Evolutionary conservation across 2,797 vertebrate genomes (phyloP), one percentile per base, ranked within the genome.

Genomic region (Petrocephalus sullivani): DNA sequence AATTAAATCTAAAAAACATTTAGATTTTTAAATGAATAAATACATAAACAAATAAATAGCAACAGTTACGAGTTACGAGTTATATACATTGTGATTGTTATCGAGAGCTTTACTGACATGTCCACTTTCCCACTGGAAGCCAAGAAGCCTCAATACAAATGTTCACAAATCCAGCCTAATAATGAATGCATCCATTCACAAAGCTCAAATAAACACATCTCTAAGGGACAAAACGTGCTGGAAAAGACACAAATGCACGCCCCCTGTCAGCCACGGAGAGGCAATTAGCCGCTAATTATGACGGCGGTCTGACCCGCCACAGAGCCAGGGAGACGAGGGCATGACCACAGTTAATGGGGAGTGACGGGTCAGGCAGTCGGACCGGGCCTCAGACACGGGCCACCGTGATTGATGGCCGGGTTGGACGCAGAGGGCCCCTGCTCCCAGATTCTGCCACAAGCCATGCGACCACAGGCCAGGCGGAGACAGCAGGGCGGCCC

Each of bases 291-390:
- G n/a, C 53, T 58, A 86, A 86, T 86, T 86, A 86, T 33, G 33
- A 86, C 54, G 51, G 84, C 10, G 82, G 53, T 28, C 21, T 85
- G 82, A 84, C 82, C 82, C 21, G 12, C 82, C 82, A 53, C 82
- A 53, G n/a, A 84, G 51, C 49, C 46, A 84, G 82, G 14, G 82
- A 56, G 53, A 85, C 51, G 6, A 51, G 53, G 84, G 56, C 82
- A 84, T 14, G 82, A 84, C 82, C 49, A 85, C 49, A 2, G 21
- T 56, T 85, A 81, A 81, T 81, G 82, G 23, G 84, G 56, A 53
- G 51, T 84, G 49, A 84, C 82, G 12, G 82, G 82, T 84, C 51
- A 84, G 21, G 51, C 21, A 28, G 82, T 81, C 21, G 51, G 82
- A 33, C 82, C 46, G 8, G 10, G 21, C 82, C 82, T 4, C 82